Evolutionary conservation across 2,113 vertebrate genomes (phyloP).

Genomic region (Tragelaphus buxtoni): DNA sequence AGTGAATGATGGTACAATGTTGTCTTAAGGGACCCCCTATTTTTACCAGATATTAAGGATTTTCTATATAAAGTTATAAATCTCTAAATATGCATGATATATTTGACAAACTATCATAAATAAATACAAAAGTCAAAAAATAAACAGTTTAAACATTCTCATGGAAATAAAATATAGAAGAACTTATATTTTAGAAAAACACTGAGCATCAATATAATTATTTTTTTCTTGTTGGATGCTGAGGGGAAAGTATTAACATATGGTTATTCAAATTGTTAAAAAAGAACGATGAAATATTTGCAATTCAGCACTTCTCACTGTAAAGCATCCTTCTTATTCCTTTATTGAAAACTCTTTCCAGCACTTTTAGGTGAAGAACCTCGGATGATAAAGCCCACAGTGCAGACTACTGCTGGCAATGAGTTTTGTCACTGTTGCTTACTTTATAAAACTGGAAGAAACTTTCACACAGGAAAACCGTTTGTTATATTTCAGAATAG

Average conservation of each 20-base stretch:
- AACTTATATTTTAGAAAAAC: not conserved
- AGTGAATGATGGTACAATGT: too few relatives aligned
- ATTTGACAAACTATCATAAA: not conserved
- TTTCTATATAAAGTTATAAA: not conserved
- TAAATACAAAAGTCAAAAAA: not conserved
- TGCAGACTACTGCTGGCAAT: not conserved
- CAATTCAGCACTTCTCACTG: not conserved
- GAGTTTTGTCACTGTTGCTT: not conserved
- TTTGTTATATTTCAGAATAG: not conserved
- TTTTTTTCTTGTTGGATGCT: not conserved
- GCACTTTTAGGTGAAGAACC: not conserved
- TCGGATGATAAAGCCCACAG: not conserved
- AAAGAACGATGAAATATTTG: not conserved
- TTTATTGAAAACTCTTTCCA: conserved; percentile 18
- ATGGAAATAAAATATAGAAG: not conserved
- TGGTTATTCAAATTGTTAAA: not conserved
- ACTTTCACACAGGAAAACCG: not conserved
- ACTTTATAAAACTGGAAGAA: not conserved
- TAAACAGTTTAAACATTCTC: not conserved
- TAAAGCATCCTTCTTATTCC: not conserved
- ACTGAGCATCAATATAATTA: not conserved
- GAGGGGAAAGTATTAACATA: conserved; percentile 3
- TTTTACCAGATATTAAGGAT: not conserved
- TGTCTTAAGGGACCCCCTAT: too few relatives aligned
- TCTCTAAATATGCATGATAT: not conserved